These are phyloP conservation scores for Ammospiza caudacuta DNA, from an alignment of 2,113 vertebrate species.

Conservation along the genomic window DNA sequence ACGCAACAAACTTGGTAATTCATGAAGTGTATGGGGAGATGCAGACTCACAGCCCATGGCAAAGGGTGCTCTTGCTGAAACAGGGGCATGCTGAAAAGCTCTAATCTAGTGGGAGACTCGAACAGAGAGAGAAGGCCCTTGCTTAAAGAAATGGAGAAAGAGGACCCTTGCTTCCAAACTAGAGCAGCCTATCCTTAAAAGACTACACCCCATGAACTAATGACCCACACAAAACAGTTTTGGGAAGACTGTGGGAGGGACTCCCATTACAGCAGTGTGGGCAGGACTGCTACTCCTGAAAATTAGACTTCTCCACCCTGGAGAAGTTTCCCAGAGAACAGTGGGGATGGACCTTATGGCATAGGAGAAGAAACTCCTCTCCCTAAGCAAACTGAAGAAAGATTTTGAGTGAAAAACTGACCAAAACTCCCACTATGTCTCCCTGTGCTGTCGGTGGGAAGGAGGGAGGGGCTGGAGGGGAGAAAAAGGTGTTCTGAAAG, in stretches of 20 bases:
- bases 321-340: background rate
- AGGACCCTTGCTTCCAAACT: background rate
- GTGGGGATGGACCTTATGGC: background rate
- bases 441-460: background rate
- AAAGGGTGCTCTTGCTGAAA: background rate
- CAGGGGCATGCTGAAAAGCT: background rate
- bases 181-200: background rate
- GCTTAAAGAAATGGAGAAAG: background rate
- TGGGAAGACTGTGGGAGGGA: background rate
- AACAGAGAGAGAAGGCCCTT: background rate
- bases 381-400: background rate
- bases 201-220: too few species aligned
- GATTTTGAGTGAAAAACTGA: background rate
- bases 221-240: background rate
- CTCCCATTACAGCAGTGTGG: background rate
- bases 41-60: rapidly evolving
- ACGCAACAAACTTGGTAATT: background rate
- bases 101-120: background rate
- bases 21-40: background rate
- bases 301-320: background rate
- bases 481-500: background rate
- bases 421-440: background rate
- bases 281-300: background rate
- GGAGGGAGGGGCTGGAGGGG: background rate
- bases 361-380: background rate